Evolutionary conservation across 2,113 vertebrate species (phyloP), one percentile per base, ranked within the genome.

Genomic region (Pseudorectes ferrugineus): DNA sequence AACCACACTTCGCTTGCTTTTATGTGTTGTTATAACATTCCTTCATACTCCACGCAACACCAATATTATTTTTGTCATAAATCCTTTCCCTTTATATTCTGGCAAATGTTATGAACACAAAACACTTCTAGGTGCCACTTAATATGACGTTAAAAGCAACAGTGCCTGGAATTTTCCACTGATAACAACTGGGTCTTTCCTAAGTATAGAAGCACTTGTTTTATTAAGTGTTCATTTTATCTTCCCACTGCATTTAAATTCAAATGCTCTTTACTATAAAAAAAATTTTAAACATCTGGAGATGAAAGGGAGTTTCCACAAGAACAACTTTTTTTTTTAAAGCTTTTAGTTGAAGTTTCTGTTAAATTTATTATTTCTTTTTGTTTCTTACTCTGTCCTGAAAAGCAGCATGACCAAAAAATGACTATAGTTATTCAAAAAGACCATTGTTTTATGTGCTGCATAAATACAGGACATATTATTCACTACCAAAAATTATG

Each of bases 151-250:
- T 95, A 95, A 96, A 90, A 94, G 83, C 85, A 96, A 92, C 80
- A 88, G 89, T 52, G 96, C 83, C 93, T 94, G 95, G 97, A 96
- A 95, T 97, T 97, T 97, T 98, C 95, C 95, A 95, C 62, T 92
- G 97, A 98, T 97, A 97, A 97, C 94, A 88, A 95, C 3, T 92
- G 55, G 55, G 71, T 84, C 84, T 89, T 88, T 95, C 95, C 97
- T 98, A 97, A 97, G 96, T 97, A 95, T 97, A 97, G 97, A 96
- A 97, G 31, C 97, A 97, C 97, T 97, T 96, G 88, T 90, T 96
- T 95, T 94, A 96, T 94, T 96, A 96, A 97, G 96, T 95, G 92
- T 85, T 82, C 57, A 49, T 89, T 94, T 96, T 97, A 97, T 97
- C 97, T 96, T 91, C 83, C 77, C 45, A 78, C 91, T 96, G 84